phyloP scores from a whole-genome alignment of 2,113 vertebrate species.

The Strix uralensis region DNA sequence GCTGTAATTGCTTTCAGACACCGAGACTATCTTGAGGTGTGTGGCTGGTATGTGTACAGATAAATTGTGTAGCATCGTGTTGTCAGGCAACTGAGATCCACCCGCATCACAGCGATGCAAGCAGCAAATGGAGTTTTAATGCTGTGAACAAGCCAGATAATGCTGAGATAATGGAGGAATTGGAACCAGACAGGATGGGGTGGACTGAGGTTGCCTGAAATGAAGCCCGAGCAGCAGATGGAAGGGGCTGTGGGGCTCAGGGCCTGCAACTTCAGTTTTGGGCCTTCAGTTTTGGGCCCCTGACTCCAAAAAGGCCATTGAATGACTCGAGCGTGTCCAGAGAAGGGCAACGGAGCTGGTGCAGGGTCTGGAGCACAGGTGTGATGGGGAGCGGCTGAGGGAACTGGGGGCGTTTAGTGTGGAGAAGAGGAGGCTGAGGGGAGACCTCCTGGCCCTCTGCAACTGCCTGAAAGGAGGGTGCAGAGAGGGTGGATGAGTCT shows the following conservation, averaged over 20 bases:
- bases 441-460: no score
- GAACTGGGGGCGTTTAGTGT: no score
- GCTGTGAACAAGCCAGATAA: not conserved
- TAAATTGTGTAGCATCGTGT: not conserved
- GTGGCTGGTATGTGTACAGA: not conserved
- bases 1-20: not conserved
- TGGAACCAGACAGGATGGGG: not conserved
- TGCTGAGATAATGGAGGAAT: not conserved
- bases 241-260: not conserved
- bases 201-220: not conserved
- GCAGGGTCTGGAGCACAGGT: no score
- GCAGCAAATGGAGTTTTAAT: not conserved
- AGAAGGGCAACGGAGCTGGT: no score
- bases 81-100: not conserved
- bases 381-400: no score
- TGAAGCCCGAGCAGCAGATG: not conserved
- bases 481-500: no score
- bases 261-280: not conserved
- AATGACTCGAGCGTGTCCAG: no score
- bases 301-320: no score
- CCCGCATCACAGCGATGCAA: not conserved
- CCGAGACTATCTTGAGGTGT: not conserved
- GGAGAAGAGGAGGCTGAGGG: no score
- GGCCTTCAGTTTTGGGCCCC: no score
- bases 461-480: no score